These are phyloP conservation scores for Mystacornis crossleyi DNA, from an alignment of 2,113 vertebrate genomes.

Conservation along the genomic window DNA sequence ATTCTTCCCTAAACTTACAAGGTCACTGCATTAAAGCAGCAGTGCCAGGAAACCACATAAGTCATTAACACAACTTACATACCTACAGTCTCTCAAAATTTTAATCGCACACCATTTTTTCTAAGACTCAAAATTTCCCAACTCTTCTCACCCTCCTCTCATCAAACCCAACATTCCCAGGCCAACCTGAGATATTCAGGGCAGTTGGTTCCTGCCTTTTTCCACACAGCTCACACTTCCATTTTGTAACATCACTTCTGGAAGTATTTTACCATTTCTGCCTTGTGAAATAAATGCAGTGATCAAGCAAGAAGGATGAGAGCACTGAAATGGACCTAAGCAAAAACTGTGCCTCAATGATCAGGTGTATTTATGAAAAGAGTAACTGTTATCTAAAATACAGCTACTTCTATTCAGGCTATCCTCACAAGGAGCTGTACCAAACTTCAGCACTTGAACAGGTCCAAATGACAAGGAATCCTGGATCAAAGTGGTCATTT, in stretches of 20 bases:
- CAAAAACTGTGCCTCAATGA: accelerated
- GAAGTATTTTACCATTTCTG: background rate
- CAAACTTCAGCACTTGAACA: background rate
- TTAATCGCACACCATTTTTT: background rate
- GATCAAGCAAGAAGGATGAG: background rate
- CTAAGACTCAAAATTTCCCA: background rate
- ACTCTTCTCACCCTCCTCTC: background rate
- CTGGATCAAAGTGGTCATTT: background rate
- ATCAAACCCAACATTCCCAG: background rate
- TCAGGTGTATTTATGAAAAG: background rate
- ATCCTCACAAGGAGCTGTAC: background rate
- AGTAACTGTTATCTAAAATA: background rate
- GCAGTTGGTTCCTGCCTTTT: background rate
- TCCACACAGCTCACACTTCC: background rate
- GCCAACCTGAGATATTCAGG: background rate
- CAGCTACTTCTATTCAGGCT: background rate
- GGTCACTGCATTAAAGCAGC: background rate
- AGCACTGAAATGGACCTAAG: background rate
- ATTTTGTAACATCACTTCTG: background rate
- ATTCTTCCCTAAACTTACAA: background rate
- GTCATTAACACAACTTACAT: background rate
- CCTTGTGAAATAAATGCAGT: background rate
- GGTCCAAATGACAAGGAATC: background rate
- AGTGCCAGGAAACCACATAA: background rate
- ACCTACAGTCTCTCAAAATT: background rate